phyloP scores from a whole-genome alignment of 2,797 vertebrate genomes.

The Uromys caudimaculatus region DNA sequence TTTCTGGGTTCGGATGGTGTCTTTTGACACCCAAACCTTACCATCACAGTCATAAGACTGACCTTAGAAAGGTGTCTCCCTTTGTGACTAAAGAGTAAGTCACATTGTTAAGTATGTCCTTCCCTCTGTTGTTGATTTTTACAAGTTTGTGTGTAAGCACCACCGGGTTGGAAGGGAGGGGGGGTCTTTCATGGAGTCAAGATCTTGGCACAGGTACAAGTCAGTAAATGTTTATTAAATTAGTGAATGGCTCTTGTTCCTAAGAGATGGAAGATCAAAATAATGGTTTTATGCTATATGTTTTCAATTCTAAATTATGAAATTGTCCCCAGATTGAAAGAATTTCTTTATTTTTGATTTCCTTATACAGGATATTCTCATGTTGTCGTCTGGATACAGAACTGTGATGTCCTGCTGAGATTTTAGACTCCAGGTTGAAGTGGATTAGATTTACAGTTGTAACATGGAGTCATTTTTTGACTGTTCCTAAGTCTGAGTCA shows the following conservation, averaged over 20 bases:
- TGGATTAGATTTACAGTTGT: background rate
- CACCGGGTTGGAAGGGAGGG: background rate
- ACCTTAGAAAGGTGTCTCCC: background rate
- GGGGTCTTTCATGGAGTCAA: background rate
- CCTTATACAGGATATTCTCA: background rate
- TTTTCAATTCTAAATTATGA: background rate
- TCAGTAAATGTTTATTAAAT: background rate
- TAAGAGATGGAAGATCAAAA: slow-evolving; percentile 24
- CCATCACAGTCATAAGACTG: background rate
- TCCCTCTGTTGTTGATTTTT: background rate
- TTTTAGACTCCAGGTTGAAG: background rate
- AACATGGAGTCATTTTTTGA: background rate
- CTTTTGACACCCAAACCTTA: background rate
- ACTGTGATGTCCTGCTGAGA: background rate
- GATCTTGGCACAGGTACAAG: background rate
- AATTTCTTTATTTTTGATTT: background rate
- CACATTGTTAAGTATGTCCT: background rate
- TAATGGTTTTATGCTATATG: background rate
- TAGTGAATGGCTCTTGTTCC: background rate
- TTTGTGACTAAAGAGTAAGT: background rate
- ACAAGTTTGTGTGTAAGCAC: background rate
- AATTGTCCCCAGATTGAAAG: background rate
- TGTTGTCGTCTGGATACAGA: background rate
- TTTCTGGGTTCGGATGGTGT: background rate
- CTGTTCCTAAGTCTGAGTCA: background rate